Evolutionary conservation across 2,113 vertebrate species (phyloP), one percentile per base, ranked within the genome.

Genomic region (Cnemophilus loriae): DNA sequence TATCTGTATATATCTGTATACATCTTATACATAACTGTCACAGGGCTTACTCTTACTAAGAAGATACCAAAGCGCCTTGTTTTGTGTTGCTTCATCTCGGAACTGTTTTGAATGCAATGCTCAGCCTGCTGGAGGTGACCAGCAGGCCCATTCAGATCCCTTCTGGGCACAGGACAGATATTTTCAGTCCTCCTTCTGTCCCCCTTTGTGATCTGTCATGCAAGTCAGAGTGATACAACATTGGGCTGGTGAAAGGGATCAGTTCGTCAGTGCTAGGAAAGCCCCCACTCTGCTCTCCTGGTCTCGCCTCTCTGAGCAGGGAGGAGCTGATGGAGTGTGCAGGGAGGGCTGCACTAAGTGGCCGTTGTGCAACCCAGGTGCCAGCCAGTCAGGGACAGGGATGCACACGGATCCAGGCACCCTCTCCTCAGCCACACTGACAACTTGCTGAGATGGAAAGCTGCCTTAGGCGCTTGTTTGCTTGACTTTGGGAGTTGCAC

Each of bases 151-250:
- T 37, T 81, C 23, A 37, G 33, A 52, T 55, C 50, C 5, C 7
- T 76, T 93, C 44, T 59, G 28, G 33, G 33, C 81, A n/a, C 28
- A 71, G 20, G 14, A 6, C 12, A 17, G 39, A 3, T 63, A 15
- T n/a, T 78, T 83, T 35, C 39, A 52, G 27, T 53, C 44, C 19
- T 79, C 5, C 12, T 64, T 9, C 46, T 75, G 52, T 21, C 14
- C 6, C 7, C 61, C 46, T 64, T 35, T 30, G 20, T 44, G 57
- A 8, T 56, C 30, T 49, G 33, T 22, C 28, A 2, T 35, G 35
- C 7, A 21, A 39, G 10, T 22, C 10, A 42, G 59, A n/a, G 60
- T 1, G 15, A 6, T 32, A 1, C 1, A 1, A 6, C 2, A 3
- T 1, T 50, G 44, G 33, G 22, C 59, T 77, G 56, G n/a, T 52